Percentiles rank a stretch among this genome's conserved stretches.
These are phyloP conservation scores for Erebia aethiops DNA, from an alignment of 2,888 invertebrate species.

Conservation along the genomic window DNA sequence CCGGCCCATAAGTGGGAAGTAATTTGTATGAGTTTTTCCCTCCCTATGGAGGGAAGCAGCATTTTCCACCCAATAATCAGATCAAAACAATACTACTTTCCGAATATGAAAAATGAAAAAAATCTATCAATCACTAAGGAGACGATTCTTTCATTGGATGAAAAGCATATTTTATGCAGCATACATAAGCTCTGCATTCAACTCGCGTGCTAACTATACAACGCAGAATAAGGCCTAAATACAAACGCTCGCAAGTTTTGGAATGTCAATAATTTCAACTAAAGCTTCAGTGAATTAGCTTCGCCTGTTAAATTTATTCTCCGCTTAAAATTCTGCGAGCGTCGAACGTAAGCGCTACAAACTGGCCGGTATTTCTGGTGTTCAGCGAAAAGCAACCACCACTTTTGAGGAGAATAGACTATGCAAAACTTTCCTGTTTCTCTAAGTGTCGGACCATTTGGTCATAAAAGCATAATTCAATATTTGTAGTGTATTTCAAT, in stretches of 20 bases:
- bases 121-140: too few relatives aligned
- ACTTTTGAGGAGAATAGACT: background rate
- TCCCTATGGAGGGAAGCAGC: too few relatives aligned
- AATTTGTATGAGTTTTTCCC: too few relatives aligned
- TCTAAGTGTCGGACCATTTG: background rate
- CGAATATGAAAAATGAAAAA: too few relatives aligned
- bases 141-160: too few relatives aligned
- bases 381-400: constrained; percentile 41
- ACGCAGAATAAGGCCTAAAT: background rate
- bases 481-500: background rate
- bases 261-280: constrained; percentile 17
- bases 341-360: constrained; percentile 38
- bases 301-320: constrained; percentile 36
- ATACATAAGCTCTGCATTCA: too few relatives aligned
- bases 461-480: background rate
- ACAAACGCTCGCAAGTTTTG: background rate
- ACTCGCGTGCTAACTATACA: too few relatives aligned
- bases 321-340: constrained; percentile 34
- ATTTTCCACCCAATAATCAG: too few relatives aligned
- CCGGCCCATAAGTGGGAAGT: too few relatives aligned
- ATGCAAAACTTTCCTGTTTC: background rate
- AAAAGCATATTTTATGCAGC: too few relatives aligned
- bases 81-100: too few relatives aligned
- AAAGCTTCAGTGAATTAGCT: constrained; percentile 26
- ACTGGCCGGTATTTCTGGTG: constrained; percentile 51